These are phyloP conservation scores for Lepus oiostolus DNA, from an alignment of 2,797 vertebrate genomes.

Conservation along the genomic window DNA sequence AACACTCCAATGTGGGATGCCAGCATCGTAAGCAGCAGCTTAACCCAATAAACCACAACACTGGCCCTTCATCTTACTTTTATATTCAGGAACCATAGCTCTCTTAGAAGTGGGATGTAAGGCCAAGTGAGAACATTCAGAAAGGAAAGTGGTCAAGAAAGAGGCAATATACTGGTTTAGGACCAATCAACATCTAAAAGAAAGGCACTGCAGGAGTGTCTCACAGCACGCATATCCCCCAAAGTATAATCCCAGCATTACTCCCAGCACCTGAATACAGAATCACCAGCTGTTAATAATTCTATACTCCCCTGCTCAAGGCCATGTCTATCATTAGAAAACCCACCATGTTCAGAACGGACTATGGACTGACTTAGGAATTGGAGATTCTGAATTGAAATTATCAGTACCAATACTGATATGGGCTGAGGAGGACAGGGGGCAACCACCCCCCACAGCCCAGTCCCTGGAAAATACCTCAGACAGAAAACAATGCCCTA, in stretches of 20 bases:
- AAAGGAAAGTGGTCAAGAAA: slow-evolving; percentile 4
- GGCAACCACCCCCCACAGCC: neutral
- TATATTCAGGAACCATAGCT: neutral
- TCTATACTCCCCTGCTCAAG: neutral
- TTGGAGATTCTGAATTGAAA: neutral
- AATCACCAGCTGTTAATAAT: neutral
- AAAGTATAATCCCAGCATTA: neutral
- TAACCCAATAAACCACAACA: too few relatives aligned
- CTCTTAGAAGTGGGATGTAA: neutral
- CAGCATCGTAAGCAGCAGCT: too few relatives aligned
- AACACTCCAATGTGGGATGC: too few relatives aligned
- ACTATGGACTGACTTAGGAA: neutral
- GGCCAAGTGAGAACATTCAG: neutral
- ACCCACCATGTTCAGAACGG: neutral
- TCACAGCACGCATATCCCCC: neutral
- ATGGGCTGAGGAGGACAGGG: neutral
- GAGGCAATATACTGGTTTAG: neutral
- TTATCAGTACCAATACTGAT: neutral
- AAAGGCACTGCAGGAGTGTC: neutral
- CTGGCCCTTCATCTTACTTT: neutral
- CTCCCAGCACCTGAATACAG: neutral
- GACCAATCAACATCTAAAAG: neutral
- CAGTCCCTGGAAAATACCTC: neutral
- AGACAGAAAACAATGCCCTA: neutral
- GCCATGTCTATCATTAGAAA: neutral